These are phyloP conservation scores for Andrena cerasifolii DNA, from an alignment of 1,140 invertebrate genomes.

Conservation along the genomic window DNA sequence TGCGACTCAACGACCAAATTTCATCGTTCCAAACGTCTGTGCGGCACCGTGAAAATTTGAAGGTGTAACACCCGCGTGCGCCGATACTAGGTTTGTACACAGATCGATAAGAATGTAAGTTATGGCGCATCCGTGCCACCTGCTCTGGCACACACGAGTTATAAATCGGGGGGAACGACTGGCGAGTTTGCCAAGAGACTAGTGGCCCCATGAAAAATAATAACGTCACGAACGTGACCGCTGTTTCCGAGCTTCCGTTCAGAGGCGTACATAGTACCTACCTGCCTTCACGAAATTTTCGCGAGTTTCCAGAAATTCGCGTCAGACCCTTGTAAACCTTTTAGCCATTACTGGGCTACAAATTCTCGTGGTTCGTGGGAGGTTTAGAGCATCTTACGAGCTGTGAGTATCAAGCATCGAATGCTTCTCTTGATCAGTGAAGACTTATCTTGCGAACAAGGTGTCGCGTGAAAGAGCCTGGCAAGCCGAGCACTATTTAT, in stretches of 20 bases:
- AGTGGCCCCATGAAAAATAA: conserved; percentile 2
- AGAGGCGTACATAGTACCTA: no score
- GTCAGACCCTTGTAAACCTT: neutral
- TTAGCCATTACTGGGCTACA: neutral
- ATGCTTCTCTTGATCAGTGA: neutral
- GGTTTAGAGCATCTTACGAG: no score
- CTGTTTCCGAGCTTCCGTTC: neutral
- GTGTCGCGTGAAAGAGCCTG: no score
- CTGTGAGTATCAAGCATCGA: no score
- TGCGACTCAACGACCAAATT: no score
- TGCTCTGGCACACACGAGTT: neutral
- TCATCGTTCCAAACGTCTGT: neutral
- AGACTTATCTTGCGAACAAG: neutral
- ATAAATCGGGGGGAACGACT: neutral
- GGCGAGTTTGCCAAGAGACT: neutral
- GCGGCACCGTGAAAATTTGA: neutral
- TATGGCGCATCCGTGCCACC: conserved; percentile 17
- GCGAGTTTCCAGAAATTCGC: no score
- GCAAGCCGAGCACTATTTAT: no score
- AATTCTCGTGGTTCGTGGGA: neutral
- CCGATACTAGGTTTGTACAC: neutral
- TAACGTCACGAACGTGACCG: conserved; percentile 1
- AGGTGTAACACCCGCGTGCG: neutral
- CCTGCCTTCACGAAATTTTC: neutral
- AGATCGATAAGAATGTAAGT: conserved; percentile 30